phyloP scores from a whole-genome alignment of 2,113 vertebrate genomes.

The Colistium nudipinnis region DNA sequence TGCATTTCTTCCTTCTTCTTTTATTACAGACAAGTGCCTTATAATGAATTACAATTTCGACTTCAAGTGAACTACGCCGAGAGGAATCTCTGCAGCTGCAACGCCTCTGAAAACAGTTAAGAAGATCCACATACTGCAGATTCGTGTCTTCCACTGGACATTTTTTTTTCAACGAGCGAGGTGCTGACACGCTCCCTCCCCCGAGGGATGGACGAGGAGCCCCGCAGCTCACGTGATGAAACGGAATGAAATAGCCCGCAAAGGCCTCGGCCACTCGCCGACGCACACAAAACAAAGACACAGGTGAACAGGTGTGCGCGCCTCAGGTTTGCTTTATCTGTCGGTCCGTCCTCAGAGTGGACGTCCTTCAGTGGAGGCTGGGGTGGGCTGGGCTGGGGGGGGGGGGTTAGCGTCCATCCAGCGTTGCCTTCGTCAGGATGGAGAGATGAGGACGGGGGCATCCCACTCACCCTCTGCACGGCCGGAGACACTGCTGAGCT shows the following conservation, averaged over 20 bases:
- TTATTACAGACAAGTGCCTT: neutral
- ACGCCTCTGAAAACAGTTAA: neutral
- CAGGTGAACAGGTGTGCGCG: neutral
- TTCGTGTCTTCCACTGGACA: neutral
- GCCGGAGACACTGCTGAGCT: constrained; percentile 83
- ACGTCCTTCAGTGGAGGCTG: constrained; percentile 13
- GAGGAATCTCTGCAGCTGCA: neutral
- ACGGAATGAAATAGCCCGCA: constrained; percentile 69
- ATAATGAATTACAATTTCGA: neutral
- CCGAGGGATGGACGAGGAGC: constrained; percentile 6
- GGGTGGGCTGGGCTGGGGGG: neutral
- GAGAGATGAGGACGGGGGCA: constrained; percentile 80
- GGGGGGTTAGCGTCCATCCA: constrained; percentile 42
- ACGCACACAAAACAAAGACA: constrained; percentile 12
- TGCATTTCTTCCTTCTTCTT: neutral
- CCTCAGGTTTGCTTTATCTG: constrained; percentile 22
- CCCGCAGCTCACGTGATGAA: constrained; percentile 76
- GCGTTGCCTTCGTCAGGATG: constrained; percentile 74
- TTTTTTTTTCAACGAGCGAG: constrained; percentile 37
- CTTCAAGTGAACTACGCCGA: neutral
- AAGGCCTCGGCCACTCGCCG: constrained; percentile 8
- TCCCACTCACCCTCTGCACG: constrained; percentile 83
- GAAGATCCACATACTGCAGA: neutral
- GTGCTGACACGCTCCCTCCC: constrained; percentile 20
- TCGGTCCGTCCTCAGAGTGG: constrained; percentile 13